Base-by-base conservation (phyloP, 2,888 invertebrate species). In the Caradrina clavipalpis region DNA sequence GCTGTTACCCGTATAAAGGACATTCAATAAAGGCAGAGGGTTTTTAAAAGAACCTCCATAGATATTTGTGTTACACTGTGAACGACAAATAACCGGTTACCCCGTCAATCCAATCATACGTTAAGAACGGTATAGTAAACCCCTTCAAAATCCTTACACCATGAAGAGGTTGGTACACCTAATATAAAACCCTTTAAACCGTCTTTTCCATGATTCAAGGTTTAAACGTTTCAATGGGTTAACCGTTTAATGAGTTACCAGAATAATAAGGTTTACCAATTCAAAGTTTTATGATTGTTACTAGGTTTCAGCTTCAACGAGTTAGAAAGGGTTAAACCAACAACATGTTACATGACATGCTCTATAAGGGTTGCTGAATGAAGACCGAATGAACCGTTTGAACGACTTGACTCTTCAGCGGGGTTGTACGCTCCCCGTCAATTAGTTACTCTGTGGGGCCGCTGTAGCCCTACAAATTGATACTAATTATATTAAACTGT, bases 401-500 rank as follows among this genome's bases (percentile, higher is more conserved):
- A 45, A 45, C 45, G 45, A 5, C 45, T 45, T 45, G 45, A 17
- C 45, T 45, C 45, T 45, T 45, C 17, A 6, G 45, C 17, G 45
- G 17, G 17, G 17, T 17, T 45, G 45, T 17, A 45, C 45, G 15
- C 13, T 45, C 45, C 45, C 45, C 17, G 45, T 45, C 45, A 54
- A 31, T 72, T 55, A 55, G 47, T 50, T 22, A 64, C 22, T 62
- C 83, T 82, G 82, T 81, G 80, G 85, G 82, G 81, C 82, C 74
- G 45, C 67, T 13, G 68, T 75, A 75, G 55, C 73, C 63, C 76
- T 82, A 67, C 50, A 85, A 83, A 81, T 82, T 84, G 83, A 83
- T 80, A 82, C 75, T 74, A 81, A 84, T 82, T 84, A 87, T 83
- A 82, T 76, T 84, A 55, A 72, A 62, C 57, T 55, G 71, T 62